Evolutionary conservation across 2,113 vertebrate species (phyloP).

Genomic region (Epinephelus lanceolatus): DNA sequence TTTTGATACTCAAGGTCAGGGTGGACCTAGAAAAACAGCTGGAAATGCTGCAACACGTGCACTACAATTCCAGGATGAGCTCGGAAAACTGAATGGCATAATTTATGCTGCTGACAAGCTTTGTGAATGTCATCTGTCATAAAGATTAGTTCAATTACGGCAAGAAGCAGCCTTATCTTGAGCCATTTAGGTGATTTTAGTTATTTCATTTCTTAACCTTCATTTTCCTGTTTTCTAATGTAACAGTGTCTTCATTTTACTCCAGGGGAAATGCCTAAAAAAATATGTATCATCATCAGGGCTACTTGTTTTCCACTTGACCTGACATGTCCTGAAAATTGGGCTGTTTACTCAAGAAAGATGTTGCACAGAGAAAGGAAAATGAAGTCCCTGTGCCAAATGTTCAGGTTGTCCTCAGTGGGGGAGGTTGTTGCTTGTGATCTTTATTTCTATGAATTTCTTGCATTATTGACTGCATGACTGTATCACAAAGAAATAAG

Average conservation of each 20-base stretch:
- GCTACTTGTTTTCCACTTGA: conserved; percentile 81
- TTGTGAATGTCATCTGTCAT: conserved; percentile 29
- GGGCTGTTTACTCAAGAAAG: conserved; percentile 70
- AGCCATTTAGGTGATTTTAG: conserved; percentile 55
- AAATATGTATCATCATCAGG: conserved; percentile 60
- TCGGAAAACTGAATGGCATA: background rate
- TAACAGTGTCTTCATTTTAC: conserved; percentile 44
- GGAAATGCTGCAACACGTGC: conserved; percentile 40
- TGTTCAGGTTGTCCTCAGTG: conserved; percentile 12
- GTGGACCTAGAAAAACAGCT: conserved; percentile 37
- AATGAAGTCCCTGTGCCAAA: conserved; percentile 50
- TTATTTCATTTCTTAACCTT: conserved; percentile 42
- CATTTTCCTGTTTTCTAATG: conserved; percentile 39
- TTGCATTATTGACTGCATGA: background rate
- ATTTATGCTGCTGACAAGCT: conserved; percentile 28
- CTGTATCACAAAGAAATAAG: background rate
- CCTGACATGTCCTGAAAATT: conserved; percentile 79
- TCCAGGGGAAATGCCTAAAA: conserved; percentile 56
- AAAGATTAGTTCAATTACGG: conserved; percentile 45
- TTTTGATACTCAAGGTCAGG: conserved; percentile 30
- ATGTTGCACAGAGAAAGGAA: conserved; percentile 52
- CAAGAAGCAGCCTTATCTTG: conserved; percentile 21
- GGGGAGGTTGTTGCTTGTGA: conserved; percentile 7
- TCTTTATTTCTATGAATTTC: conserved; percentile 12
- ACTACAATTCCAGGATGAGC: conserved; percentile 35